Base-by-base conservation (phyloP, 2,888 invertebrate species). In the Melangyna quadrimaculata region DNA sequence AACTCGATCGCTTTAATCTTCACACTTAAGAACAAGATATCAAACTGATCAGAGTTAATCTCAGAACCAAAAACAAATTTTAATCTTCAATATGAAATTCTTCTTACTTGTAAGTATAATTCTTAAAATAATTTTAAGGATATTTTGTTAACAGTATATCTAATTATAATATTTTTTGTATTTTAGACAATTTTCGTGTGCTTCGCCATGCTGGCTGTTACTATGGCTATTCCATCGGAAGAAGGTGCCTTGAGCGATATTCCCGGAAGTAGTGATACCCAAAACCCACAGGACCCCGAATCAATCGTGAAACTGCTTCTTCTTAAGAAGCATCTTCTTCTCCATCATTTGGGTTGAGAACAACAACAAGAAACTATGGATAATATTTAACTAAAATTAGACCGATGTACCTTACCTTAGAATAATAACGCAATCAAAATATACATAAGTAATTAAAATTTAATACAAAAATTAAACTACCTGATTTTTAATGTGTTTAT, bases 1-100 rank as follows among this genome's bases (percentile, higher is more conserved):
- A 12, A 12, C 10, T n/a, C 0, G 1, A 12, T 22, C 4, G 12
- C 14, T 48, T 1, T 48, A 22, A 48, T 48, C 48, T 48, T 48
- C 48, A 48, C 48, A 48, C 19, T 48, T 5, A 48, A 48, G 5
- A 12, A 1, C 10, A 12, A 22, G 19, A 22, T 51, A 22, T 7
- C 22, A 2, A 51, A 22, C 14, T 14, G 8, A 24, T 24, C 14
- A 7, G 12, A 51, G 22, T 32, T 57, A 8, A 8, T 8, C 17
- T 8, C 12, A 35, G 24, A 19, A 22, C 22, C 17, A 55, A 55
- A 19, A 24, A 10, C 0, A 17, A 4, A 14, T 6, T 12, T 22
- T n/a, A n/a, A n/a, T n/a, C 45, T 12, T 35, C 35, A 57, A 57
- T 19, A 57, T 57, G 57, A 57, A 57, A 14, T 57, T 35, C 57